Conservation (phyloP, 2,113 vertebrate genomes). For the Crotophaga sulcirostris region DNA sequence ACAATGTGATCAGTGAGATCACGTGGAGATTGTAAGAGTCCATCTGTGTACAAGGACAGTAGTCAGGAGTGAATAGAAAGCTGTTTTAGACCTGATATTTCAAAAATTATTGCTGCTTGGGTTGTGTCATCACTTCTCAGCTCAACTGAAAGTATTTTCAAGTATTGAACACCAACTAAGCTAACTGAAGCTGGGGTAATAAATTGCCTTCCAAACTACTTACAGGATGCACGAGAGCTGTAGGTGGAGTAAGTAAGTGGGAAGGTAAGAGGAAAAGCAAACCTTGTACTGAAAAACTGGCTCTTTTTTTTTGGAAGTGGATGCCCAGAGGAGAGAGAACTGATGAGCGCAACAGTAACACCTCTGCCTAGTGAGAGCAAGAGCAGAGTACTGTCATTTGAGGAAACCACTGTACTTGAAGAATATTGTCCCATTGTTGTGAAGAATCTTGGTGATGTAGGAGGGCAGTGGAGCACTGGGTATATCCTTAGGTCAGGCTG, state of each 20-base stretch:
- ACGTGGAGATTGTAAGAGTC: not conserved
- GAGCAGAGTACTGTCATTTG: not conserved
- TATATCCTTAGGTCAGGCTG: not conserved
- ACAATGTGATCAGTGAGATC: not conserved
- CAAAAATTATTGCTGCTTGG: not conserved
- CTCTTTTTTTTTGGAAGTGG: not conserved
- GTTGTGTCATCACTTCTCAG: not conserved
- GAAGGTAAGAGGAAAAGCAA: not conserved
- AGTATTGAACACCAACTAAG: not conserved
- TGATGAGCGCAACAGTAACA: not conserved
- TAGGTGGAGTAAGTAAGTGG: not conserved
- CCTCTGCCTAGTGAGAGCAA: not conserved
- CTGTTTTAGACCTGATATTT: not conserved
- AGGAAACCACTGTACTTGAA: not conserved
- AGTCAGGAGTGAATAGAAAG: not conserved
- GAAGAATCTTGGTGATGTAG: not conserved
- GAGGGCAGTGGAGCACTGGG: not conserved
- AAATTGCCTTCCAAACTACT: not conserved
- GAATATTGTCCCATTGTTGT: fast-evolving
- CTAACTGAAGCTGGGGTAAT: not conserved
- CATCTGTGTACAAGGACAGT: not conserved
- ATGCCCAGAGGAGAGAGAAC: not conserved
- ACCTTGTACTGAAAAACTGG: not conserved
- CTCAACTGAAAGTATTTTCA: not conserved
- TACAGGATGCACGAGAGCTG: not conserved